Evolutionary conservation across 2,888 invertebrate species (phyloP), one percentile per base, ranked within the genome.

Genomic region (Coecobrya sp.): DNA sequence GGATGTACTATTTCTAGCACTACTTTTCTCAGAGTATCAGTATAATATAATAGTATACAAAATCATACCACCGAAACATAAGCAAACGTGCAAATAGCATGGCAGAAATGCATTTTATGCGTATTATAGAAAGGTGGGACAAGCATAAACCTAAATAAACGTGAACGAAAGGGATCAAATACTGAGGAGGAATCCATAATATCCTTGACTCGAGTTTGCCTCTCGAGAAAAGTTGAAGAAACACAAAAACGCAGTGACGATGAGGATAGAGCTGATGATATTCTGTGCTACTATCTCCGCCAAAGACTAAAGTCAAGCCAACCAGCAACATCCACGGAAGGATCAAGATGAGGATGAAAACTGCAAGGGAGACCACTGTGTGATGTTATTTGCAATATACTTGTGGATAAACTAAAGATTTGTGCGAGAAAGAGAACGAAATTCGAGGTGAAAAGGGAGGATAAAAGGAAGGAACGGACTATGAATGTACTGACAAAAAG

Each of bases 301-400:
- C 36, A 22, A 76, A 19, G 16, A 76, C 5, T 22, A 2, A 76
- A 42, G 45, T 76, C 36, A 42, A 73, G 7, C 76, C 19, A 76
- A 76, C 52, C 27, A 8, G 25, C 86, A 16, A 36, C 70, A 76
- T 36, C 55, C 73, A 86, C 52, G 13, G 76, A 70, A 70, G 70
- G 70, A 25, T 52, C 79, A 79, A 79, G 79, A 70, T 59, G 22
- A 86, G 25, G 70, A 84, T 59, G 36, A 79, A 79, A 49, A 45
- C 25, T 55, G 62, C 10, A 55, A 62, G 42, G 62, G 59, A 88
- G 79, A 79, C 79, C 45, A 88, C 49, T 16, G 19, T 65, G 27
- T 11, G 59, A 87, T 87, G 76, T 59, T 87, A 76, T 87, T 87
- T 76, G 87, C 87, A 87, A 87, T 87, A 76, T 87, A 25, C 36